phyloP scores from a whole-genome alignment of 2,888 invertebrate species.

The Trachelus troglodyta region DNA sequence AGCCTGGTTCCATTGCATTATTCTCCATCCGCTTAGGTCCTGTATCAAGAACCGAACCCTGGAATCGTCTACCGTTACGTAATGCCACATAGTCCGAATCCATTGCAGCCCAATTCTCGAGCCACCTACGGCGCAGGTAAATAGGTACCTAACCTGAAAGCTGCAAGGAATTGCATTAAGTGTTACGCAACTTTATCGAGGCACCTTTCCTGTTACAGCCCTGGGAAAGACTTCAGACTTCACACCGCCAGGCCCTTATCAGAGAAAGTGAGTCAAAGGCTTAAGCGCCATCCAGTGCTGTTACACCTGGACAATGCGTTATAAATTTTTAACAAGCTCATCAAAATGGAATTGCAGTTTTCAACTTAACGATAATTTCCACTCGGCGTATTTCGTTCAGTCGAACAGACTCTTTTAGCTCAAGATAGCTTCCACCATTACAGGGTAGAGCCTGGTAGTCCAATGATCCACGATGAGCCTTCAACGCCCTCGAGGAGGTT shows the following conservation, averaged over 20 bases:
- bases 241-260: not conserved
- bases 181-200: not conserved
- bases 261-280: not conserved
- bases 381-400: not conserved
- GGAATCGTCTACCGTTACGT: conserved; percentile 91
- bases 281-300: too few relatives aligned
- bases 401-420: conserved; percentile 11
- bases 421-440: not conserved
- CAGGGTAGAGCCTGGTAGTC: conserved; percentile 4
- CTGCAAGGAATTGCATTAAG: not conserved
- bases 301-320: not conserved
- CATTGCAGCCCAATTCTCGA: not conserved
- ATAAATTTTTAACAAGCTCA: not conserved
- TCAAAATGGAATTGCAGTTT: not conserved
- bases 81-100: conserved; percentile 70
- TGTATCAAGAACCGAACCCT: conserved; percentile 85
- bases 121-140: not conserved
- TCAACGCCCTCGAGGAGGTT: conserved; percentile 37
- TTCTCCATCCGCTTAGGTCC: conserved; percentile 70
- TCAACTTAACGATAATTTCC: not conserved
- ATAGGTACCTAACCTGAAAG: not conserved
- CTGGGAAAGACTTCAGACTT: conserved; percentile 9
- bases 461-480: conserved; percentile 29
- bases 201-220: not conserved
- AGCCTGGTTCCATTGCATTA: not conserved